phyloP scores from a whole-genome alignment of 2,113 vertebrate genomes.

The Coturnix japonica region DNA sequence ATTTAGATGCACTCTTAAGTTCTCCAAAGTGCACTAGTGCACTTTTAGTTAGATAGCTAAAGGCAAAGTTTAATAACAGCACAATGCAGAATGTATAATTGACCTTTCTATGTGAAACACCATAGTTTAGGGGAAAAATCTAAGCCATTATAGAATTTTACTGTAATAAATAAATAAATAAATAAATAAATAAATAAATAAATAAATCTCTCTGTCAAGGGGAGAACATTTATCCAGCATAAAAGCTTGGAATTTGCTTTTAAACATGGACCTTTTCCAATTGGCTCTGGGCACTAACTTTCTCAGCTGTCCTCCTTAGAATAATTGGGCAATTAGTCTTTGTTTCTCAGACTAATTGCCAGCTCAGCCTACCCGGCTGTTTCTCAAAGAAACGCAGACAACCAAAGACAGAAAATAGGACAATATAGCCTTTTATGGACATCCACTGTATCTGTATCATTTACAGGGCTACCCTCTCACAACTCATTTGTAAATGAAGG shows the following conservation, averaged over 20 bases:
- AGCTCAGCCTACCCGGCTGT: not conserved
- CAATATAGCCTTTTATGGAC: not conserved
- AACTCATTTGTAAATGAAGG: not conserved
- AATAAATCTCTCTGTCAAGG: not conserved
- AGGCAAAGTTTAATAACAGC: not conserved
- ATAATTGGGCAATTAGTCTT: constrained; percentile 50
- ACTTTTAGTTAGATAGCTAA: not conserved
- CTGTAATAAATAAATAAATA: not conserved
- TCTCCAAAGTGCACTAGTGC: not conserved
- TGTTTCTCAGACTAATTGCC: constrained; percentile 27
- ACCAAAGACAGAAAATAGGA: not conserved
- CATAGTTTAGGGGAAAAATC: not conserved
- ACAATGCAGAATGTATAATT: not conserved
- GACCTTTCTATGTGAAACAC: not conserved
- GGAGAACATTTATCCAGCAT: not conserved
- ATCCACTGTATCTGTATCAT: not conserved
- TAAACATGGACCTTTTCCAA: not conserved
- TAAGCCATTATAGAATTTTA: not conserved
- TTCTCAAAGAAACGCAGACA: constrained; percentile 18
- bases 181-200: not conserved
- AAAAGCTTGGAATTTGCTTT: not conserved
- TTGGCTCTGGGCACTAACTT: not conserved
- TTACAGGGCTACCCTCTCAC: not conserved
- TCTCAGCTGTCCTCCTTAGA: not conserved
- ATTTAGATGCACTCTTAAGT: not conserved